These are phyloP conservation scores for Habropoda laboriosa DNA, from an alignment of 1,140 invertebrate genomes.

Conservation along the genomic window DNA sequence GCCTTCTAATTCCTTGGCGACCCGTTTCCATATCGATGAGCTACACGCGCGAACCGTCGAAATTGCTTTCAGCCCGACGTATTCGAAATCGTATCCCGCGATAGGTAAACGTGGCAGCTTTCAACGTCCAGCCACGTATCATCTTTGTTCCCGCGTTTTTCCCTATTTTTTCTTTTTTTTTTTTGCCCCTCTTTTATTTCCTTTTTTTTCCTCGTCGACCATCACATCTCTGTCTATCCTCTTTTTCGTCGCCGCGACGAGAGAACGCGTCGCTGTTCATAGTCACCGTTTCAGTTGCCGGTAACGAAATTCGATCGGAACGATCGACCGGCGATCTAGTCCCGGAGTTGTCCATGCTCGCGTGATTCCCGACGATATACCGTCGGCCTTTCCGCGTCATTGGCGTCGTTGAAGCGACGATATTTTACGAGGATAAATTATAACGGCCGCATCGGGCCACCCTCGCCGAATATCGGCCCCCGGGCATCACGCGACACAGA, in stretches of 20 bases:
- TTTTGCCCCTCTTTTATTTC: too few species aligned
- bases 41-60: conserved; percentile 15
- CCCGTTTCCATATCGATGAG: conserved; percentile 55
- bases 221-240: too few species aligned
- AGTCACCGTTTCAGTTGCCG: too few species aligned
- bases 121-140: conserved; percentile 26
- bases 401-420: conserved; percentile 62
- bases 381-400: conserved; percentile 63
- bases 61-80: conserved; percentile 46
- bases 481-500: not conserved
- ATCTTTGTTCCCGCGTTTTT: conserved; percentile 31
- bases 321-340: conserved; percentile 47
- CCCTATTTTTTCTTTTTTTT: not conserved
- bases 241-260: not conserved
- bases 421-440: conserved; percentile 77
- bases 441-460: conserved; percentile 60
- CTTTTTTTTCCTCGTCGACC: too few species aligned
- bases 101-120: conserved; percentile 35
- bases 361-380: conserved; percentile 63
- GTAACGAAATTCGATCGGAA: conserved; percentile 35
- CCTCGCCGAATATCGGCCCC: conserved; percentile 28
- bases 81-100: conserved; percentile 39
- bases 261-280: not conserved
- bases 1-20: conserved; percentile 50
- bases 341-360: conserved; percentile 32